These are phyloP conservation scores for Frieseomelitta varia DNA, from an alignment of 1,140 invertebrate genomes.

Conservation along the genomic window DNA sequence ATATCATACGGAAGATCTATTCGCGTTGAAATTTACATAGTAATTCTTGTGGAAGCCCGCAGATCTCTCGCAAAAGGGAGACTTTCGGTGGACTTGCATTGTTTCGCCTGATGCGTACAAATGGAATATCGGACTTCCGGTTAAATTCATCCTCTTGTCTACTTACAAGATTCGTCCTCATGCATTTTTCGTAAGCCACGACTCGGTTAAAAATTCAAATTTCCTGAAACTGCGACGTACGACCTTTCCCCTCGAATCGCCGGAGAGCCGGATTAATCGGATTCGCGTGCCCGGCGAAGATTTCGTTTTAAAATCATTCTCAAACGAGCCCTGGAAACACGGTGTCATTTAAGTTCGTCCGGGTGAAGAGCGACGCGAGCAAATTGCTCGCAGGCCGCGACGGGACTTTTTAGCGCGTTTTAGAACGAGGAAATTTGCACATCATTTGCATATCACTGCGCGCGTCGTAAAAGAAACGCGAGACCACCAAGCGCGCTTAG, in stretches of 20 bases:
- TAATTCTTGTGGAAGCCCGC: too few relatives aligned
- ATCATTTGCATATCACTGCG: conserved; percentile 34
- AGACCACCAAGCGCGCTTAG: not conserved
- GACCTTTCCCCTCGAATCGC: not conserved
- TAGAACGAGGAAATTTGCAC: conserved; percentile 41
- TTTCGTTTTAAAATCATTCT: not conserved
- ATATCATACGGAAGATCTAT: too few relatives aligned
- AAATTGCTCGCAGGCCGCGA: conserved; percentile 27
- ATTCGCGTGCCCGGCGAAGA: not conserved
- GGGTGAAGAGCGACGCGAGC: not conserved
- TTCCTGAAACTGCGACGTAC: too few relatives aligned
- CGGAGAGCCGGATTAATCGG: not conserved
- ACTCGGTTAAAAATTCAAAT: too few relatives aligned
- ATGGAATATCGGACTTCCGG: too few relatives aligned
- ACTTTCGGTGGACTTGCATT: too few relatives aligned
- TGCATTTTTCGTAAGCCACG: too few relatives aligned
- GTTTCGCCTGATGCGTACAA: too few relatives aligned
- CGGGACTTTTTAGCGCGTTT: conserved; percentile 22
- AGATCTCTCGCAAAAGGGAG: too few relatives aligned
- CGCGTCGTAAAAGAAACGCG: conserved; percentile 8
- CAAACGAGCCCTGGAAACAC: not conserved
- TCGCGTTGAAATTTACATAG: too few relatives aligned
- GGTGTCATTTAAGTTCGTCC: not conserved
- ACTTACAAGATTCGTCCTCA: too few relatives aligned
- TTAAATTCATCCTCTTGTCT: too few relatives aligned